These are phyloP conservation scores for Lepidochitona cinerea DNA, from an alignment of 2,888 invertebrate genomes.

Conservation along the genomic window DNA sequence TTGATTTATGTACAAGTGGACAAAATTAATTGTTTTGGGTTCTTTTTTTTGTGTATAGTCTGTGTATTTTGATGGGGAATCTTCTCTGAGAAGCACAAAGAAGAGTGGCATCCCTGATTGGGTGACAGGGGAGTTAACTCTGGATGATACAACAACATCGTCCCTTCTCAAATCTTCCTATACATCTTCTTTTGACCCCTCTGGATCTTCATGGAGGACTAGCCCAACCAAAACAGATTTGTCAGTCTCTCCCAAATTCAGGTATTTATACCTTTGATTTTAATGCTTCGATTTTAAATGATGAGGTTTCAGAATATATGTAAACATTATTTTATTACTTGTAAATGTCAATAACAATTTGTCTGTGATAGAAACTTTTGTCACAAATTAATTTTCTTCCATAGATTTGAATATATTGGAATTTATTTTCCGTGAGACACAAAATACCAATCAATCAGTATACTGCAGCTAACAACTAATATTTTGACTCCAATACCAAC, in stretches of 20 bases:
- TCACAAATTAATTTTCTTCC: too few species aligned
- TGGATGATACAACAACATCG: not conserved
- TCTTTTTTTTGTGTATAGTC: constrained; percentile 47
- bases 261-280: not conserved
- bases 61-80: constrained; percentile 60
- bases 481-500: too few species aligned
- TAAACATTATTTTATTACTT: not conserved
- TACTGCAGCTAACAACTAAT: too few species aligned
- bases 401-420: too few species aligned
- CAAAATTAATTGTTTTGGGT: too few species aligned
- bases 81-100: not conserved
- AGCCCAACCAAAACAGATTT: not conserved
- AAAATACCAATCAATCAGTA: too few species aligned
- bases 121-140: constrained; percentile 62
- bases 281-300: not conserved
- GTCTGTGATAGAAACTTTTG: too few species aligned
- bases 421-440: too few species aligned
- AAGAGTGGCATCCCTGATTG: constrained; percentile 54
- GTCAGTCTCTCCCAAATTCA: not conserved
- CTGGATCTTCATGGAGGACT: not conserved
- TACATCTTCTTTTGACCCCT: not conserved
- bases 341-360: not conserved
- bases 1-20: not conserved
- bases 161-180: not conserved
- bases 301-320: not conserved